Evolutionary conservation across 2,113 vertebrate genomes (phyloP), one percentile per base, ranked within the genome.

Genomic region (Dasyornis broadbenti): DNA sequence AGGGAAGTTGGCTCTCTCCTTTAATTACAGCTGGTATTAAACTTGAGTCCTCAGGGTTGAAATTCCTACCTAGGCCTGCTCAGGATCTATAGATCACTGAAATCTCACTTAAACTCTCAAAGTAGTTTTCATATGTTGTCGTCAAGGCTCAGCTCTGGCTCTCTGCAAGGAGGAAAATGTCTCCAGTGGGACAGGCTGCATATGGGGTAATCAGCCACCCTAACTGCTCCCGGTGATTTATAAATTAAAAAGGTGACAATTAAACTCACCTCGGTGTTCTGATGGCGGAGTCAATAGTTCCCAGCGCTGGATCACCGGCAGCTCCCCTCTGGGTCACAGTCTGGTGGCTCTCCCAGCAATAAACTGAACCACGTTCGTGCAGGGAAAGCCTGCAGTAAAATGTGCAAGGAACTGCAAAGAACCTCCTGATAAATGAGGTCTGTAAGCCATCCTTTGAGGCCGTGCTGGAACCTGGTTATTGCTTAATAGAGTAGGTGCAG

Each of bases 401-500:
- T 13, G 90, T 54, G 87, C 68, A 65, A 54, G 90, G 66, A 90
- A 83, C 63, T 42, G 94, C 89, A 80, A 54, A 88, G 89, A 82
- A 17, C 63, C 40, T n/a, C 84, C 82, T 91, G 89, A 91, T 53
- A 85, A 91, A 95, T 93, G 90, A 91, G 90, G 39, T 77, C 73
- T 77, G 65, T 56, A 89, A 91, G 90, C 85, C 91, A 82, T 61
- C 86, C 66, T 44, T 37, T 4, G 89, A 65, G 91, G 59, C 78
- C 1, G 0, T 26, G 73, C 78, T 3, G 37, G 87, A 91, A 47
- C 89, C 86, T 90, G 89, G 57, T 90, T 93, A 82, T 93, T 86
- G 78, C 91, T 95, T 91, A 95, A 95, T 59, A 73, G 84, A 88
- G 66, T 65, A 6, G 59, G 94, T 72, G 91, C 95, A 93, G 63